Base-by-base conservation (phyloP, 64 coral and sea anemone species). In the Porites lutea region DNA sequence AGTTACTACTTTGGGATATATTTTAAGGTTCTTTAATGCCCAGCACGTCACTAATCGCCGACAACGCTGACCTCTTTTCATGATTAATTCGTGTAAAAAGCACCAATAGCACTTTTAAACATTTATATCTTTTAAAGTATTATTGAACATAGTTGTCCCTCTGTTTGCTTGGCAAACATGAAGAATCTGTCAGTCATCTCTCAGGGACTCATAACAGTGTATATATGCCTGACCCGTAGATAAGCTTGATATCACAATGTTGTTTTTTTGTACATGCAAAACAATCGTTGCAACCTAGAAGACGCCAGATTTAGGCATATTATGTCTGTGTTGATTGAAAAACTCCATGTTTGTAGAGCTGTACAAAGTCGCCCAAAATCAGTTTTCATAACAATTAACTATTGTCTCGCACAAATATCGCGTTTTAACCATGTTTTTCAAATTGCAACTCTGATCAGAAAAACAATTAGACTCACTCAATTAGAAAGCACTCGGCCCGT, bases 381-480 rank as follows among this genome's bases (percentile, higher is more conserved):
- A 89, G 72, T 94, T 67, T 83, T 59, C 92, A 94, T 82, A 94
- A 94, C 92, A 94, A 94, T 89, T 57, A 58, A 75, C 55, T 83
- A 94, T 94, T 94, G 92, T 94, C 82, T 89, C 52, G 88, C 82
- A 66, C 49, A 27, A 69, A 83, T 82, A 66, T 62, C 74, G 70
- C 63, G 75, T 89, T 93, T 93, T 22, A 48, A 84, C 81, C n/a
- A 8, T 50, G 19, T 84, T 84, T 37, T 80, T 80, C 52, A 13
- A 22, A 53, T 37, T 69, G 78, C 46, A 86, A 93, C 68, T 75
- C 69, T 74, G 75, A 59, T 57, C 71, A 89, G 84, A 37, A 37
- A 94, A 89, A 87, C 76, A 94, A 94, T 89, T 94, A 94, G 62
- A 55, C 47, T 43, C 75, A 75, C 86, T 82, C 86, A 94, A 89